phyloP scores from a whole-genome alignment of 1,140 invertebrate genomes.

The Anoplolepis gracilipes region DNA sequence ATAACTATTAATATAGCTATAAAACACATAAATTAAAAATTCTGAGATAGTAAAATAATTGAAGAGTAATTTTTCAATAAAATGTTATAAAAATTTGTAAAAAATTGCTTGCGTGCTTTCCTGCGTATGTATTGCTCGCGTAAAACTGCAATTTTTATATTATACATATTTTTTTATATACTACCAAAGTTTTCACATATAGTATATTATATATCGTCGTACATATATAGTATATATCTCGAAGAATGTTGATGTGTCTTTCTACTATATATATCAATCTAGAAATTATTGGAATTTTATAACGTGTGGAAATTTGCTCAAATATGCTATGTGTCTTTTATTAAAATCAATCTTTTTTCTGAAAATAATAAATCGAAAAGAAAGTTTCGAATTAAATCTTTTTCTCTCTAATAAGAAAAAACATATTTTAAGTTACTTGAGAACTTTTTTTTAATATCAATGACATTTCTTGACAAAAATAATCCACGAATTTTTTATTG shows the following conservation, averaged over 20 bases:
- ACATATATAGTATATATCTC: not conserved
- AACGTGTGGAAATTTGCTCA: not conserved
- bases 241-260: not conserved
- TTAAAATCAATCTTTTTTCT: not conserved
- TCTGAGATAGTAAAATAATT: no score
- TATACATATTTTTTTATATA: constrained; percentile 4
- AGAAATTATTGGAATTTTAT: not conserved
- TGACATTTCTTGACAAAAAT: not conserved
- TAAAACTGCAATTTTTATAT: not conserved
- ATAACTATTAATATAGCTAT: not conserved
- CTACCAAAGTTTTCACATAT: not conserved
- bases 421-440: no score
- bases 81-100: not conserved
- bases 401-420: no score
- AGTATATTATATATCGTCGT: not conserved
- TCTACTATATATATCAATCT: constrained; percentile 4
- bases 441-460: not conserved
- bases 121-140: not conserved
- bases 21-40: no score
- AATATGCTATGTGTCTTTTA: not conserved
- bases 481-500: not conserved
- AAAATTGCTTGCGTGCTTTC: not conserved
- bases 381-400: not conserved
- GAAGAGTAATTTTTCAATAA: not conserved
- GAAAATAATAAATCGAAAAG: not conserved